phyloP scores from a whole-genome alignment of 92 coral and sea anemone species.

The Micromussa lordhowensis region DNA sequence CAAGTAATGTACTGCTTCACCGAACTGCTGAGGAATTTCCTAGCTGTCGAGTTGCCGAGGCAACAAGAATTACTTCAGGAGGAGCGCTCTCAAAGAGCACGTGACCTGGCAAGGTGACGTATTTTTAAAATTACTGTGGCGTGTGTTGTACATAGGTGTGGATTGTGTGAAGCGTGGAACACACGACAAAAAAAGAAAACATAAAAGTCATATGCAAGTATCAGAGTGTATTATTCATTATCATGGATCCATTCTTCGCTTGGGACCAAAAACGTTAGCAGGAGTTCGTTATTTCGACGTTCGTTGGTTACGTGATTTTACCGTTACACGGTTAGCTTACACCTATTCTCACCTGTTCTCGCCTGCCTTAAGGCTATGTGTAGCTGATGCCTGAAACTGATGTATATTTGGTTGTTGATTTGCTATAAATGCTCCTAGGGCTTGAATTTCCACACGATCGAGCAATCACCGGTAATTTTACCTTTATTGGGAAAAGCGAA shows the following conservation, averaged over 20 bases:
- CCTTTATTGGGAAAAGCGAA: no score
- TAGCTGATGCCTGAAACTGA: background rate
- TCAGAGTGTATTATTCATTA: no score
- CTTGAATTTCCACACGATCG: no score
- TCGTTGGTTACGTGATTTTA: no score
- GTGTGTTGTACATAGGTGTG: background rate
- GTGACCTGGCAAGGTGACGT: constrained; percentile 6
- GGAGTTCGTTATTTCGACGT: no score
- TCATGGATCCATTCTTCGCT: no score
- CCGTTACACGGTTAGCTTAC: no score
- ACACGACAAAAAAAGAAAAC: background rate
- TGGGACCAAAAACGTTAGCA: no score
- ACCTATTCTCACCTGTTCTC: no score
- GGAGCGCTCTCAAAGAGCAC: constrained; percentile 31
- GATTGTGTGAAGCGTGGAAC: background rate
- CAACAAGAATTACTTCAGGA: constrained; percentile 59
- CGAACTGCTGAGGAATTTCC: constrained; percentile 83
- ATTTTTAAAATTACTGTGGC: background rate
- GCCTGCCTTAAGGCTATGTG: background rate
- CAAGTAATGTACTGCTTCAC: constrained; percentile 93
- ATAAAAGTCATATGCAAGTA: no score
- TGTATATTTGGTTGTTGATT: background rate
- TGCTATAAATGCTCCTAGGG: background rate
- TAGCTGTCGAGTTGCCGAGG: constrained; percentile 78
- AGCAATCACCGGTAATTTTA: no score